phyloP scores from a whole-genome alignment of 2,888 invertebrate genomes.

The Brachyptera risi region DNA sequence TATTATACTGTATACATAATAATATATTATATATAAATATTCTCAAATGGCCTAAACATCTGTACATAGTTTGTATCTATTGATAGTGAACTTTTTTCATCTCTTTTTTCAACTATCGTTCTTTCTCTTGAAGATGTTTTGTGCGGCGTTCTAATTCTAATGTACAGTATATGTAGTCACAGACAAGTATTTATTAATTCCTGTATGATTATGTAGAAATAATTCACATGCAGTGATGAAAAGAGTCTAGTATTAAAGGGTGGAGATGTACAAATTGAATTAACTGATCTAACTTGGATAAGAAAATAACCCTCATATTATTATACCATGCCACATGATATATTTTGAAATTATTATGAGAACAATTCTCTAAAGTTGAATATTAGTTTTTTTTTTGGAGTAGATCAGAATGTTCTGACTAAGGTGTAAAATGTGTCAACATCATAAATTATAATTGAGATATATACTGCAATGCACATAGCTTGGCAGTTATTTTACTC shows the following conservation, averaged over 20 bases:
- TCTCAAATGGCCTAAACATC: slow-evolving; percentile 31
- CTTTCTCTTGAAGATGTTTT: slow-evolving; percentile 21
- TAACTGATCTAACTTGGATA: too few species aligned
- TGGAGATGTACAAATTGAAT: neutral
- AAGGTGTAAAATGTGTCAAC: too few species aligned
- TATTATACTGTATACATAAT: slow-evolving; percentile 24
- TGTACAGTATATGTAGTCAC: slow-evolving; percentile 31
- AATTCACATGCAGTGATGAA: neutral
- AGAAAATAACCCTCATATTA: too few species aligned
- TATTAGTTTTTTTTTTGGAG: too few species aligned
- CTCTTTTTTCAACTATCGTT: slow-evolving; percentile 25
- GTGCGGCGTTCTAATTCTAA: slow-evolving; percentile 31
- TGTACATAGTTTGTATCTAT: slow-evolving; percentile 32
- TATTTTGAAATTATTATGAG: too few species aligned
- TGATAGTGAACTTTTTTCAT: slow-evolving; percentile 26
- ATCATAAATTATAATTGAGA: too few species aligned
- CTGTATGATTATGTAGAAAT: neutral
- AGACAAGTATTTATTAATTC: neutral
- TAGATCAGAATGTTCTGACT: too few species aligned
- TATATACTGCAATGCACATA: too few species aligned
- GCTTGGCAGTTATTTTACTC: too few species aligned
- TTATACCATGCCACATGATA: too few species aligned
- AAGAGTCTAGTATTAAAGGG: neutral
- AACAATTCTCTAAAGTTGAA: too few species aligned
- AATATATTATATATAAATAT: slow-evolving; percentile 25